These are phyloP conservation scores for Saccostrea echinata DNA, from an alignment of 1,140 invertebrate species.

Conservation along the genomic window DNA sequence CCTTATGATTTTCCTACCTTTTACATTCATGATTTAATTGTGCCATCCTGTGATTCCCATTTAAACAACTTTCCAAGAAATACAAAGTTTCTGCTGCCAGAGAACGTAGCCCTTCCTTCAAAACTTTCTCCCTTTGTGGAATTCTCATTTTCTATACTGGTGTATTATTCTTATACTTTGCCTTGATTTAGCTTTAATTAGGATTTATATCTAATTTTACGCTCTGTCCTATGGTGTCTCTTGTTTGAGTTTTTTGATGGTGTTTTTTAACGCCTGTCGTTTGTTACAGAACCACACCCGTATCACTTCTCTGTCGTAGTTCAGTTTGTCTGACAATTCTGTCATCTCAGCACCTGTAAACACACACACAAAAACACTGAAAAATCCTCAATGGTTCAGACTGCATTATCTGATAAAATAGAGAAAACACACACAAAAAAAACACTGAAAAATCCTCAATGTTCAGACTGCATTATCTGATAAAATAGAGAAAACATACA, in stretches of 20 bases:
- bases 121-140: not conserved
- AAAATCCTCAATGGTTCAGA: no score
- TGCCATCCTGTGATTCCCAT: not conserved
- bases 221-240: constrained; percentile 52
- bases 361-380: constrained; percentile 34
- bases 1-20: no score
- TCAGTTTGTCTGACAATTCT: constrained; percentile 94
- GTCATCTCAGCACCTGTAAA: constrained; percentile 94
- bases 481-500: no score
- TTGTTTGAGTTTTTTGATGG: constrained; percentile 84
- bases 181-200: not conserved
- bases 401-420: no score
- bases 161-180: not conserved
- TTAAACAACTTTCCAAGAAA: not conserved
- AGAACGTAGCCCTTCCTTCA: not conserved
- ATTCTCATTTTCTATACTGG: not conserved
- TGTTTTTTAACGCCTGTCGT: constrained; percentile 97
- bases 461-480: no score
- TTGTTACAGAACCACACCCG: constrained; percentile 99
- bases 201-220: not conserved
- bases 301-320: constrained; percentile 98
- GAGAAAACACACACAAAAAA: no score
- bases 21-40: not conserved
- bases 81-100: not conserved
- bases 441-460: no score